Conservation (phyloP, 2,113 vertebrate genomes). For the Gallinago jamesoni region DNA sequence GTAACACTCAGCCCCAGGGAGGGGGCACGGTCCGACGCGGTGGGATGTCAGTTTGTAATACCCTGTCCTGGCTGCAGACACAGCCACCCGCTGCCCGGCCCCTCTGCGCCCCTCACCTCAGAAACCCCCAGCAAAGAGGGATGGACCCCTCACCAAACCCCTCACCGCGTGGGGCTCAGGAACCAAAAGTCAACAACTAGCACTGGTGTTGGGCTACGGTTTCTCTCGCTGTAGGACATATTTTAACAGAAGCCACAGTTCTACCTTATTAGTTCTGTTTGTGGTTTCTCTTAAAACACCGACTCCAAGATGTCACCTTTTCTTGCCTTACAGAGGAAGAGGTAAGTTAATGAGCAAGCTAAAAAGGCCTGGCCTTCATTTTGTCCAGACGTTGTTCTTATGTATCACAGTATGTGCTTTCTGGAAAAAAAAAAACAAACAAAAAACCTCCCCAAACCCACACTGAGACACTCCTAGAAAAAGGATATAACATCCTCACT, state of each 20-base stretch:
- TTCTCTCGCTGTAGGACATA: background rate
- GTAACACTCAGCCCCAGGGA: background rate
- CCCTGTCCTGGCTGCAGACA: background rate
- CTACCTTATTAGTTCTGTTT: background rate
- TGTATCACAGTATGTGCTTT: background rate
- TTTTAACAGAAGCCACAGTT: background rate
- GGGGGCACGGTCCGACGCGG: fast-evolving
- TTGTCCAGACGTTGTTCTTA: background rate
- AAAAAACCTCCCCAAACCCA: background rate
- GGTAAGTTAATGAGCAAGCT: background rate
- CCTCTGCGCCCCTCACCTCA: background rate
- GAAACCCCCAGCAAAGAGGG: background rate
- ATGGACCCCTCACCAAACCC: background rate
- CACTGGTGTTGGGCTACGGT: background rate
- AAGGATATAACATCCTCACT: background rate
- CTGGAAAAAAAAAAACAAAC: background rate
- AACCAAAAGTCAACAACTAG: background rate
- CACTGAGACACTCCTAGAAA: background rate
- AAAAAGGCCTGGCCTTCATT: background rate
- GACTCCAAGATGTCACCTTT: background rate
- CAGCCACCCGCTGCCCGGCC: background rate
- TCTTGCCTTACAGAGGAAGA: background rate
- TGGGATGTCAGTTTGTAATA: background rate
- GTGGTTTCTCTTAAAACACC: background rate
- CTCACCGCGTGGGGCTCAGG: background rate